Evolutionary conservation across 2,888 invertebrate genomes (phyloP).

Genomic region (Pherbina coryleti): DNA sequence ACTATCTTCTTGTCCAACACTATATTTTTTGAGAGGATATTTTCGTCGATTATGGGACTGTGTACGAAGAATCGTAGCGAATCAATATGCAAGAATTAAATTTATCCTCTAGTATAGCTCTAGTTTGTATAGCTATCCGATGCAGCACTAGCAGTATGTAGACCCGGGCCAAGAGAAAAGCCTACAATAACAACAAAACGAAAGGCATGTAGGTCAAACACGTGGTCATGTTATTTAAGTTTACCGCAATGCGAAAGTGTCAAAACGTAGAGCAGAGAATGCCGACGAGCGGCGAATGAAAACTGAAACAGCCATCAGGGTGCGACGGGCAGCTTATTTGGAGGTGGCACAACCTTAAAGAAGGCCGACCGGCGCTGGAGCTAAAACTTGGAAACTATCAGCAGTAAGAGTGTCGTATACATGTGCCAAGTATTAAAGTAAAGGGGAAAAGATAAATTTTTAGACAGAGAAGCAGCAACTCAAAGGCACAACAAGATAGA

Average conservation of each 20-base stretch:
- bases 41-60: too few species aligned
- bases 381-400: not conserved
- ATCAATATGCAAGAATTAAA: too few species aligned
- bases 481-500: not conserved
- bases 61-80: too few species aligned
- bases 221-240: slow-evolving; percentile 51
- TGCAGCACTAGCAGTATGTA: slow-evolving; percentile 18
- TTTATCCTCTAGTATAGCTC: too few species aligned
- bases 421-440: too few species aligned
- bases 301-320: not conserved
- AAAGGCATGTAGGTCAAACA: slow-evolving; percentile 52
- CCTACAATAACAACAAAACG: not conserved
- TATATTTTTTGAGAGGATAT: too few species aligned
- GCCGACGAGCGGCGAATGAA: not conserved
- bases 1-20: too few species aligned
- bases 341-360: not conserved
- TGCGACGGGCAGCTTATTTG: not conserved
- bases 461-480: not conserved
- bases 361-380: not conserved
- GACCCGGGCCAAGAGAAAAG: slow-evolving; percentile 37
- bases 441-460: not conserved
- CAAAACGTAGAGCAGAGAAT: not conserved
- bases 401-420: not conserved
- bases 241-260: slow-evolving; percentile 62
- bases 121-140: not conserved